A percentile compares a stretch with the other conserved stretches of the same genome.
phyloP scores from a whole-genome alignment of 2,113 vertebrate genomes.

The Nyctereutes procyonoides region DNA sequence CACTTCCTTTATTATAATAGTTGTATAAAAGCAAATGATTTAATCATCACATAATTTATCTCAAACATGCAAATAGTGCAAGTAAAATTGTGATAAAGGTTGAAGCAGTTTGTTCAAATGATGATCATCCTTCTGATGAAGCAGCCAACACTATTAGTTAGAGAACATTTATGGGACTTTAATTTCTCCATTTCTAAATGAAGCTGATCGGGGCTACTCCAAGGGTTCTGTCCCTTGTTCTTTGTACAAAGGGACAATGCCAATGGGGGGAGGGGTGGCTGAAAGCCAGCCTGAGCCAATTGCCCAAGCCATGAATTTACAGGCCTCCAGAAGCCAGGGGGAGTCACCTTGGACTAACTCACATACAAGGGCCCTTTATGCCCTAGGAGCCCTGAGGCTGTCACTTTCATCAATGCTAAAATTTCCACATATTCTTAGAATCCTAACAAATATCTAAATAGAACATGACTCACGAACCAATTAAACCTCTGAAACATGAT shows the following conservation, averaged over 20 bases:
- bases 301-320: neutral
- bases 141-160: neutral
- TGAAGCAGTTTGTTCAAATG: neutral
- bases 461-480: neutral
- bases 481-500: neutral
- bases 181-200: neutral
- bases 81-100: neutral
- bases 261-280: neutral
- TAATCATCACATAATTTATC: neutral
- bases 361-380: neutral
- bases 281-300: neutral
- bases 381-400: neutral
- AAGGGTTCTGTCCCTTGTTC: neutral
- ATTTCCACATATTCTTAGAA: neutral
- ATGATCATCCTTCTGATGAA: neutral
- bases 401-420: neutral
- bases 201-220: neutral
- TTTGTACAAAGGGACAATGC: neutral
- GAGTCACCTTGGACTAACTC: neutral
- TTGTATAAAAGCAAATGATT: neutral
- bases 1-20: neutral
- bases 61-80: slow-evolving; percentile 7
- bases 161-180: neutral
- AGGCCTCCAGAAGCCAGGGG: neutral
- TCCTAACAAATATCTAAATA: neutral